A percentile compares a stretch with the other conserved stretches of the same genome.
Conservation (phyloP, 2,797 vertebrate species). For the Rallus crepitans region DNA sequence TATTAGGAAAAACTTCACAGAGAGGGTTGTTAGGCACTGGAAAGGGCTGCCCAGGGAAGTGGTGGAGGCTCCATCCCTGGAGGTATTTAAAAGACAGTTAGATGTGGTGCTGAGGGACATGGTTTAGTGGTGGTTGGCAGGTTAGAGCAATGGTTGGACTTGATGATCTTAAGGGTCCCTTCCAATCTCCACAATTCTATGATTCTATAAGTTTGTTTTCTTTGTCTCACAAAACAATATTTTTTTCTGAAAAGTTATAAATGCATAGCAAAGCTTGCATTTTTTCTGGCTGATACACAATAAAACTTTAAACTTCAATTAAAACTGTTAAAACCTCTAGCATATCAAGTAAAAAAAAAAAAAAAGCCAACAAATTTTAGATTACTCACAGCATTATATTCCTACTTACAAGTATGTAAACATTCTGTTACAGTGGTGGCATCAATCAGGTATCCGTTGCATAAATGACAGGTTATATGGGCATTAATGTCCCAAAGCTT, state of each 20-base stretch:
- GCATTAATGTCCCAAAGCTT: conserved; percentile 97
- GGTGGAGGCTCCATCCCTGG: too few relatives aligned
- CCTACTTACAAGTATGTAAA: conserved; percentile 93
- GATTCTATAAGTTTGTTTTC: background rate
- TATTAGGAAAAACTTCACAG: too few relatives aligned
- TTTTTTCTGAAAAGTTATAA: background rate
- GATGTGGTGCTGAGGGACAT: too few relatives aligned
- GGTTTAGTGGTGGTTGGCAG: too few relatives aligned
- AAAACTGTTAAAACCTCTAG: background rate
- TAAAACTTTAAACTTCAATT: background rate
- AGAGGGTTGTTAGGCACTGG: too few relatives aligned
- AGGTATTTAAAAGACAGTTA: too few relatives aligned
- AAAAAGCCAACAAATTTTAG: background rate
- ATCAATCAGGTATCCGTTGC: conserved; percentile 96
- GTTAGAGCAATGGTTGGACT: too few relatives aligned
- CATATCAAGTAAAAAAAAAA: background rate
- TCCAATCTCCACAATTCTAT: too few relatives aligned
- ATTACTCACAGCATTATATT: background rate
- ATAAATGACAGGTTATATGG: conserved; percentile 97
- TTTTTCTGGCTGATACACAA: background rate
- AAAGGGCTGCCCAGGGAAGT: too few relatives aligned
- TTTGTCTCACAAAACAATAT: background rate
- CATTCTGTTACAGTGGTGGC: conserved; percentile 97
- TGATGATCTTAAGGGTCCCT: too few relatives aligned
- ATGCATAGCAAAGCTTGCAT: background rate